Percentiles rank a stretch among this genome's conserved stretches.
Evolutionary conservation across 1,140 invertebrate species (phyloP).

Genomic region (Zelostemma sp.): DNA sequence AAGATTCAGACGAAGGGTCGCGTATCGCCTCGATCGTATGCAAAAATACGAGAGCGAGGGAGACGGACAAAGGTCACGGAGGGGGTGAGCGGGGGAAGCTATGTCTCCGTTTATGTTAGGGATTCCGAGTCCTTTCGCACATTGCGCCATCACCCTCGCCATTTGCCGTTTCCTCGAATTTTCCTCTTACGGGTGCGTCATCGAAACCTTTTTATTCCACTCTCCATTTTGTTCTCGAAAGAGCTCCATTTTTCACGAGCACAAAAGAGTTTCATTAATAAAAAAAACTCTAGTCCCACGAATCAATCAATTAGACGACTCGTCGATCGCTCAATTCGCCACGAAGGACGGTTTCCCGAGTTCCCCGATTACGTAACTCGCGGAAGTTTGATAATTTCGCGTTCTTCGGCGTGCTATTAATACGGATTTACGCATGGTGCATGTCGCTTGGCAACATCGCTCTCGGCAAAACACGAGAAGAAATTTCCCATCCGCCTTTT

Average conservation of each 20-base stretch:
- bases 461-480: conserved; percentile 40
- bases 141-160: conserved; percentile 11
- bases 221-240: conserved; percentile 27
- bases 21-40: background rate
- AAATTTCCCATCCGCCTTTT: conserved; percentile 33
- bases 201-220: conserved; percentile 8
- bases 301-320: too few species aligned
- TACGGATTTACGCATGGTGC: conserved; percentile 33
- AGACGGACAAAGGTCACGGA: conserved; percentile 12
- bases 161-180: conserved; percentile 33
- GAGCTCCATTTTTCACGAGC: too few species aligned
- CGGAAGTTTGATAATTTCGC: too few species aligned
- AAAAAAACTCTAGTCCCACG: too few species aligned
- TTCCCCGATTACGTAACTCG: too few species aligned
- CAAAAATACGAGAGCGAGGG: background rate
- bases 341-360: too few species aligned
- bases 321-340: too few species aligned
- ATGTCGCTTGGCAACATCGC: conserved; percentile 42
- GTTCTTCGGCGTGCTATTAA: conserved; percentile 18
- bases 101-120: conserved; percentile 16
- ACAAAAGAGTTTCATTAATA: too few species aligned
- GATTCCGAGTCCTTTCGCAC: conserved; percentile 22
- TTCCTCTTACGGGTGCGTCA: conserved; percentile 28
- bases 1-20: conserved; percentile 23
- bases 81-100: conserved; percentile 10